Conservation (phyloP, 2,888 invertebrate genomes). For the Bruchidius siliquastri region DNA sequence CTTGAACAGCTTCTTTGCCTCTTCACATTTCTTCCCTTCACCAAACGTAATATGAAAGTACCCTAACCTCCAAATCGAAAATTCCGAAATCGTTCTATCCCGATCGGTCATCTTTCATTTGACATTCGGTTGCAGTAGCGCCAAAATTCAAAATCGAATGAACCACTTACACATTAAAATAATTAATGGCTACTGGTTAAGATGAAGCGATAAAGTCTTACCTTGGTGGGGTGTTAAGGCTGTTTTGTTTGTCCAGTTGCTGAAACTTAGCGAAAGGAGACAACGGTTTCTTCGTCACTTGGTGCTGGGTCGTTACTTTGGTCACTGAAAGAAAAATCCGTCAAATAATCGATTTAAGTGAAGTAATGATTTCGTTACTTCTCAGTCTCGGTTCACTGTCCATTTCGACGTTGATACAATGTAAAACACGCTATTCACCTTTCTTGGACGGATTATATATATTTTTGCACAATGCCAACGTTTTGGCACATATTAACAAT, state of each 20-base stretch:
- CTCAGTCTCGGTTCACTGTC: neutral
- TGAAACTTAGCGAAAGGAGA: conserved; percentile 90
- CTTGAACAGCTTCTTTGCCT: too few species aligned
- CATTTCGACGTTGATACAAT: neutral
- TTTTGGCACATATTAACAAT: neutral
- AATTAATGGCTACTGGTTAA: too few species aligned
- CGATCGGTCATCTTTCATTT: too few species aligned
- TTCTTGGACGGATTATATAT: neutral
- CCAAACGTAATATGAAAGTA: too few species aligned
- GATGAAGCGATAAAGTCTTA: conserved; percentile 53
- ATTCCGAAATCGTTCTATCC: too few species aligned
- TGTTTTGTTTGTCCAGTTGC: conserved; percentile 84
- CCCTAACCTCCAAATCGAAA: too few species aligned
- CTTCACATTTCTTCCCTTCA: too few species aligned
- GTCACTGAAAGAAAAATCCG: conserved; percentile 30
- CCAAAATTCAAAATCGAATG: too few species aligned
- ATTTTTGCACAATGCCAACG: neutral
- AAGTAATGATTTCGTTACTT: neutral
- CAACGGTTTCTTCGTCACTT: conserved; percentile 56
- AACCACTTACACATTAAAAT: too few species aligned
- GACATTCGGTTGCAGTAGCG: too few species aligned
- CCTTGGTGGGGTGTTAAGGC: conserved; percentile 69
- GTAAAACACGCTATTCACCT: neutral
- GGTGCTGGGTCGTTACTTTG: conserved; percentile 36
- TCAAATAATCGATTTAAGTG: neutral